Evolutionary conservation across 2,113 vertebrate genomes (phyloP), one percentile per base, ranked within the genome.

Genomic region (Falcunculus frontatus): DNA sequence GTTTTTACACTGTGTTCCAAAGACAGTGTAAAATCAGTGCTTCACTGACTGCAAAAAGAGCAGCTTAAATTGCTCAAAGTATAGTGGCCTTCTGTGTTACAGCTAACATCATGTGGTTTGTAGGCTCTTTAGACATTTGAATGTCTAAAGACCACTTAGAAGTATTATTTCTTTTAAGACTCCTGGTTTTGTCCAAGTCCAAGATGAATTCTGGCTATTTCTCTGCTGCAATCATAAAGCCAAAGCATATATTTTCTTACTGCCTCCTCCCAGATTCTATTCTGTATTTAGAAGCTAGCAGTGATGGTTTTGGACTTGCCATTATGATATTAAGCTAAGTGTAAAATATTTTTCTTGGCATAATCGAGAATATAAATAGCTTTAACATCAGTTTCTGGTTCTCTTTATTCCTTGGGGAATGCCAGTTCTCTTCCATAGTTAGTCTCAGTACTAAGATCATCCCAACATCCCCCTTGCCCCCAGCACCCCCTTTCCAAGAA

Each of bases 231-330:
- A 90, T 76, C 84, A 96, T 85, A 90, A 50, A 90, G 97, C 97
- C 97, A 98, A 97, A 82, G 73, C 68, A 95, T 85, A 96, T 95
- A 96, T 96, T 97, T 98, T 93, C 74, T 95, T 88, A 80, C 84
- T 91, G 89, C 35, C 90, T 92, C 86, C 94, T 95, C 96, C 94
- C 92, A 96, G 95, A 97, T 96, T 95, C 32, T 96, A 32, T 95
- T 96, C 93, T 96, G 77, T 76, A 95, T 96, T 98, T 97, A 96
- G 96, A 96, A 97, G 81, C 86, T 89, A 96, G 49, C 74, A 81
- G n/a, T 81, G 89, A 88, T 87, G 65, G 87, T 90, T 96, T 94
- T 90, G 90, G 95, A 85, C 88, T 91, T 91, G 81, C 67, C 96
- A 93, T 95, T 96, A 90, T 30, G 39, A 53, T 91, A 93, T 80